Evolutionary conservation across 2,797 vertebrate species (phyloP).

Genomic region (Lepus oiostolus): DNA sequence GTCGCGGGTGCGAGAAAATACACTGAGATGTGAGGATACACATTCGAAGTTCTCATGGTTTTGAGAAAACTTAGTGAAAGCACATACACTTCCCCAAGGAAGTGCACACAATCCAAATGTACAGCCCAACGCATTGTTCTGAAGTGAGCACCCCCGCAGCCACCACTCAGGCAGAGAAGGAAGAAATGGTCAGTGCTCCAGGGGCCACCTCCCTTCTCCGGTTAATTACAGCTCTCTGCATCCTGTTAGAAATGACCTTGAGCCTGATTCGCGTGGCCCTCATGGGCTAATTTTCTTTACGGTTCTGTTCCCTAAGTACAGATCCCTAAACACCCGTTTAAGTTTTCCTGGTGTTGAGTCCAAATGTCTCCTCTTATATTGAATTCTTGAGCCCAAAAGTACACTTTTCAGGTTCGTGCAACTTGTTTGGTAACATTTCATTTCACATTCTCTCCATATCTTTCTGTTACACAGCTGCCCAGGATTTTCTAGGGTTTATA

Average conservation of each 20-base stretch:
- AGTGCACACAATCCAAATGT: too few relatives aligned
- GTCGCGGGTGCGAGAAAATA: not conserved
- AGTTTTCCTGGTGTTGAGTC: not conserved
- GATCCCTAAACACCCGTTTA: not conserved
- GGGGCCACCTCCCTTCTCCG: not conserved
- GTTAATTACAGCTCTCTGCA: not conserved
- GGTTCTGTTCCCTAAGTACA: not conserved
- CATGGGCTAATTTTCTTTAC: not conserved
- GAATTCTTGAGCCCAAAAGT: not conserved
- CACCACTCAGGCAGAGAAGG: not conserved
- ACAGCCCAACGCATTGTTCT: not conserved
- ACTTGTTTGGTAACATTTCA: not conserved
- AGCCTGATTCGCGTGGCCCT: not conserved
- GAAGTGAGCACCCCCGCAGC: not conserved
- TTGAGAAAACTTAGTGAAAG: not conserved
- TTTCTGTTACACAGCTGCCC: too few relatives aligned
- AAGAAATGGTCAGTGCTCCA: not conserved
- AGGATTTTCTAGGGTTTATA: not conserved
- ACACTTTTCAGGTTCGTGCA: not conserved
- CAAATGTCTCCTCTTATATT: not conserved
- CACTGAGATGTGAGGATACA: not conserved
- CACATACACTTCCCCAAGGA: not conserved
- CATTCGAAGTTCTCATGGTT: not conserved
- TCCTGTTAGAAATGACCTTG: not conserved
- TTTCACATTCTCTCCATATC: not conserved